Percentiles rank a stretch among this genome's conserved stretches.
phyloP scores from a whole-genome alignment of 2,113 vertebrate species.

The Oryctolagus cuniculus region mOryCun1.1 NC_091434.1:101122501-101123000 shows the following conservation, averaged over 20 bases:
- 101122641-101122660: neutral
- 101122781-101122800: neutral
- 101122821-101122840: neutral
- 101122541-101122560: neutral
- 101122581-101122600: neutral
- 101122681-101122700: neutral
- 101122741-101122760: neutral
- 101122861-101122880: constrained; percentile 7
- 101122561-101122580: neutral
- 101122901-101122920: neutral
- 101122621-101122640: neutral
- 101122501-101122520: neutral
- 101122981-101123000: neutral
- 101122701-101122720: neutral
- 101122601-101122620: neutral
- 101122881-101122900: neutral
- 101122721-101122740: neutral
- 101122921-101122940: neutral
- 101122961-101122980: neutral
- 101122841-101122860: neutral
- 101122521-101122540: neutral
- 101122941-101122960: neutral
- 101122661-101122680: neutral
- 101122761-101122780: neutral
- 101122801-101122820: neutral